Percentiles rank a stretch among this genome's conserved stretches.
Evolutionary conservation across 1,140 invertebrate species (phyloP).

Genomic region (Aporrectodea caliginosa): DNA sequence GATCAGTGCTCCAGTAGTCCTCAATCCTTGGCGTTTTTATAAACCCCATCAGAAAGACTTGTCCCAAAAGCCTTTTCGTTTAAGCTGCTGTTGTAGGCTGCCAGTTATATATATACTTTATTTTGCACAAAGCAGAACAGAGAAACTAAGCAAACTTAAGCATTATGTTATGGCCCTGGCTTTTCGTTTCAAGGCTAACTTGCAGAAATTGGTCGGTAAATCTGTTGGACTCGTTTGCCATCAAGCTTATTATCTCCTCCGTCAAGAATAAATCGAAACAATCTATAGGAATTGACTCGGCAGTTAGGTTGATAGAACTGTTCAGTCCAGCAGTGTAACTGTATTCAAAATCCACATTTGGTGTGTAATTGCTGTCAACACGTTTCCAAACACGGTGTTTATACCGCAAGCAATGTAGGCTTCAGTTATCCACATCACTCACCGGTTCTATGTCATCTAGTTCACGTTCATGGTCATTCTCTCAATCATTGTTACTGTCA

Average conservation of each 20-base stretch:
- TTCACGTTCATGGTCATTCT: not conserved
- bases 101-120: no score
- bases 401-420: not conserved
- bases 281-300: not conserved
- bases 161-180: no score
- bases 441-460: not conserved
- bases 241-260: not conserved
- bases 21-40: conserved; percentile 4
- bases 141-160: no score
- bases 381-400: not conserved
- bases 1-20: conserved; percentile 13
- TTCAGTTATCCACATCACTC: not conserved
- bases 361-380: not conserved
- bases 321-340: not conserved
- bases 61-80: conserved; percentile 10
- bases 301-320: not conserved
- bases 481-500: not conserved
- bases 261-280: not conserved
- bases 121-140: no score
- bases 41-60: not conserved
- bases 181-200: not conserved
- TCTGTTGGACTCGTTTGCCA: not conserved
- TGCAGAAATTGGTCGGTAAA: not conserved
- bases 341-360: not conserved
- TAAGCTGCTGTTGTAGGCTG: not conserved